Evolutionary conservation across 2,797 vertebrate species (phyloP), one percentile per base, ranked within the genome.

Genomic region (Pipistrellus pygmaeus): DNA sequence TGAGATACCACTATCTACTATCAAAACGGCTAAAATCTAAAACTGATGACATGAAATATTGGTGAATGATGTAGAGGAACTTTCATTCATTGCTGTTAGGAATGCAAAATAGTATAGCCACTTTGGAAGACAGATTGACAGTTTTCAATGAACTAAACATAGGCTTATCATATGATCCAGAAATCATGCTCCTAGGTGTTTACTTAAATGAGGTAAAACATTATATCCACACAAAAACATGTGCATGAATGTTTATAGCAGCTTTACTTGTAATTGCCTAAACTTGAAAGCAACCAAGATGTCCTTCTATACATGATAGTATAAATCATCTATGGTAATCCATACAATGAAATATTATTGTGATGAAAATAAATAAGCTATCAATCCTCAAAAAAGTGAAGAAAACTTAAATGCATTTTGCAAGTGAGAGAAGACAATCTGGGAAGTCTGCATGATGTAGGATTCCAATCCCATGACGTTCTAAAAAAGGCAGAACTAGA

Each of bases 241-340:
- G 25, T 30, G 35, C 14, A 23, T 73, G 20, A 83, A 78, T 87
- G 30, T 55, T 78, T 78, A 78, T 51, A 69, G 72, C 30, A 84
- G 15, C 12, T 84, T 92, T 81, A 62, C 55, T 92, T 23, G 21
- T 71, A 84, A 81, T 51, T 80, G 51, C 11, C 62, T 48, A 90
- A 90, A 51, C 32, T 75, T 76, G 14, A n/a, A 84, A 90, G 32
- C 77, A 94, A n/a, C 88, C 32, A 68, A 88, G 53, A 77, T 57
- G 14, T 85, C 23, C 38, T 89, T 92, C 12, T 46, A 68, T 68
- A 84, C 8, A n/a, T 46, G 48, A 68, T 44, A 32, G 17, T 48
- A 35, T 80, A 92, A 86, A 71, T 80, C 69, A 55, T 46, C 17
- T 76, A 41, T 90, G 68, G 20, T 60, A 87, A 94, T 68, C 35